These are phyloP conservation scores for Typhlomys cinereus DNA, from an alignment of 2,113 vertebrate genomes.

Conservation along the genomic window DNA sequence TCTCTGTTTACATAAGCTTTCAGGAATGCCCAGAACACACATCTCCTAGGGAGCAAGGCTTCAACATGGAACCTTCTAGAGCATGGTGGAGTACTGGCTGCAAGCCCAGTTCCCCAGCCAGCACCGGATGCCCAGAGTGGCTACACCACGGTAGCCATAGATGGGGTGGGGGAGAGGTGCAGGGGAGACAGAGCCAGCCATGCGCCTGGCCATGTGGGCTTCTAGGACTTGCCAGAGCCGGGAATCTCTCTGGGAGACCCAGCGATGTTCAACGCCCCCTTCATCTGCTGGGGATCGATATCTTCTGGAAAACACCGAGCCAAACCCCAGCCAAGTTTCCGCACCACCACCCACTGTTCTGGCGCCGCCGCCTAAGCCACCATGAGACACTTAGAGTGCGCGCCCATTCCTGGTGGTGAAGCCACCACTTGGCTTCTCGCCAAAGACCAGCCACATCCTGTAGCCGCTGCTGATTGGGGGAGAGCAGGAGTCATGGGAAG, in stretches of 20 bases:
- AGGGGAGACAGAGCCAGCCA: background rate
- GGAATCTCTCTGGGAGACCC: conserved; percentile 3
- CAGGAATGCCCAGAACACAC: fast-evolving
- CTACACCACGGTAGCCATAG: background rate
- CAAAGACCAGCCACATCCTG: fast-evolving
- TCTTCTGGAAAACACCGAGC: background rate
- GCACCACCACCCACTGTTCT: fast-evolving
- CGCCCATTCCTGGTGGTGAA: background rate
- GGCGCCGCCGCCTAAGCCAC: background rate
- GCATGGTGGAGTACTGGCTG: fast-evolving
- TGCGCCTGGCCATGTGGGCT: background rate
- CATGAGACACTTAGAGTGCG: background rate
- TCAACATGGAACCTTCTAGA: background rate
- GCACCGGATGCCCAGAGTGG: fast-evolving
- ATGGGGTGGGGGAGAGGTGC: too few relatives aligned
- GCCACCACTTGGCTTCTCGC: background rate
- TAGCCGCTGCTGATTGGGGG: background rate
- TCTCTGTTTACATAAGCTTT: background rate
- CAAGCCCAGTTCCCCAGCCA: fast-evolving
- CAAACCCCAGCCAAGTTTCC: background rate
- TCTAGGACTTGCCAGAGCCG: background rate
- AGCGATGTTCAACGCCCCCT: background rate
- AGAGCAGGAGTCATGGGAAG: background rate
- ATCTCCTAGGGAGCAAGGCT: too few relatives aligned
- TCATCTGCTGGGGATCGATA: background rate